Evolutionary conservation across 2,888 invertebrate species (phyloP).

Genomic region (Platynereis dumerilii): DNA sequence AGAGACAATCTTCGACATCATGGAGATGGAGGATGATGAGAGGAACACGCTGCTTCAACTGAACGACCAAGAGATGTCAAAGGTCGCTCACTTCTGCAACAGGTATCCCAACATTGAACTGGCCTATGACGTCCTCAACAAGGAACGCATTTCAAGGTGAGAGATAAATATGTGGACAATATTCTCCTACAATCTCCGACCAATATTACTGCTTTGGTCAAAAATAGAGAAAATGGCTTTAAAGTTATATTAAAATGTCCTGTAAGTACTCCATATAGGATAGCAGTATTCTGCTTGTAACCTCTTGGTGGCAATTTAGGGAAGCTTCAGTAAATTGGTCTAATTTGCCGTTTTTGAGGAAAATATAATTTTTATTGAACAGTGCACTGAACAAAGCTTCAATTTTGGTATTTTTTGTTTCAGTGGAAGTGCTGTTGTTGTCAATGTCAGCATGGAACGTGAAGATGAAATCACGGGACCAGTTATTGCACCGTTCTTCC

Average conservation of each 20-base stretch:
- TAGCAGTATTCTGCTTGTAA: too few species aligned
- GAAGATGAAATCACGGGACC: slow-evolving; percentile 97
- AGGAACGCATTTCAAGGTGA: slow-evolving; percentile 72
- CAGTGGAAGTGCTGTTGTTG: slow-evolving; percentile 72
- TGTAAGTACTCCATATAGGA: too few species aligned
- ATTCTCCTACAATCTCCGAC: too few species aligned
- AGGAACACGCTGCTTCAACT: slow-evolving; percentile 76
- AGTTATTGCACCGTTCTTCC: slow-evolving; percentile 98
- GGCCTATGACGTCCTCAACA: slow-evolving; percentile 85
- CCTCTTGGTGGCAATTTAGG: too few species aligned
- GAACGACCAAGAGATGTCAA: slow-evolving; percentile 88
- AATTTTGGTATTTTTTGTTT: too few species aligned
- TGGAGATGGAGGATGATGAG: slow-evolving; percentile 89
- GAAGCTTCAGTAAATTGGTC: too few species aligned
- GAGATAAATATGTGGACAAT: background rate
- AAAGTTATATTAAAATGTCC: too few species aligned
- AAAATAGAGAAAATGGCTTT: too few species aligned
- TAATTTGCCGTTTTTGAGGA: too few species aligned
- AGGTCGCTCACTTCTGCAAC: slow-evolving; percentile 98
- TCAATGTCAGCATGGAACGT: slow-evolving; percentile 89
- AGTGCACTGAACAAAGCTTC: too few species aligned
- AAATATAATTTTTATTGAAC: too few species aligned
- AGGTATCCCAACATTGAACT: slow-evolving; percentile 98
- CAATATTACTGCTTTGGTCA: too few species aligned
- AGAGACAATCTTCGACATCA: slow-evolving; percentile 93